Evolutionary conservation across 1,140 invertebrate genomes (phyloP).

Genomic region (Lamellibrachia luymesi): DNA sequence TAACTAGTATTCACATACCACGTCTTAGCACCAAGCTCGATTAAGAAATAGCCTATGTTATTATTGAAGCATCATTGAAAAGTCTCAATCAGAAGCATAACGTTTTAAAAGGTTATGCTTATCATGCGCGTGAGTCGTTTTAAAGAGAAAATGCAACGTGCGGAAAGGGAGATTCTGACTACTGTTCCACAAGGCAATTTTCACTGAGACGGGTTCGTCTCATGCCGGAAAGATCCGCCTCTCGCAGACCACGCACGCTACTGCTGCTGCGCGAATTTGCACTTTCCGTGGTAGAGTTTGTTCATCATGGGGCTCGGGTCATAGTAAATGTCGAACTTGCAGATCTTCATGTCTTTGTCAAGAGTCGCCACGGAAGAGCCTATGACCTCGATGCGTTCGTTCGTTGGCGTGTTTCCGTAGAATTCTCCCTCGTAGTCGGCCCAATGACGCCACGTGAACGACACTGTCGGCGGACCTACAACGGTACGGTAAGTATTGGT

Average conservation of each 20-base stretch:
- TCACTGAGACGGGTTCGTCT: not conserved
- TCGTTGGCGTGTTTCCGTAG: slow-evolving; percentile 28
- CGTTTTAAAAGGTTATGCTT: too few relatives aligned
- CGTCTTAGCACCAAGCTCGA: too few relatives aligned
- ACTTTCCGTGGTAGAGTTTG: not conserved
- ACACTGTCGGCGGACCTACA: slow-evolving; percentile 36
- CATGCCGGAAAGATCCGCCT: too few relatives aligned
- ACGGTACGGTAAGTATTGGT: not conserved
- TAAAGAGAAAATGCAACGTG: too few relatives aligned
- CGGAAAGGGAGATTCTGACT: not conserved
- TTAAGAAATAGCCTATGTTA: too few relatives aligned
- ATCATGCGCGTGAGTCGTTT: too few relatives aligned
- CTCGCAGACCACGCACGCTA: not conserved
- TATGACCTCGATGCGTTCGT: slow-evolving; percentile 35
- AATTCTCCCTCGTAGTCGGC: slow-evolving; percentile 32
- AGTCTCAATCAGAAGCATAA: too few relatives aligned
- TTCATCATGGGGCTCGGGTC: slow-evolving; percentile 23
- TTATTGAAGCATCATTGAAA: too few relatives aligned
- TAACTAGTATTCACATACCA: too few relatives aligned
- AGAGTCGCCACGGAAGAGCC: slow-evolving; percentile 34
- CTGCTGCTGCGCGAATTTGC: not conserved
- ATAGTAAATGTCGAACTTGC: slow-evolving; percentile 34
- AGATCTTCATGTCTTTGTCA: slow-evolving; percentile 34
- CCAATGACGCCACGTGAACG: slow-evolving; percentile 43
- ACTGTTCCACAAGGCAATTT: not conserved